Base-by-base conservation (phyloP, 2,113 vertebrate species). In the Upupa epops region DNA sequence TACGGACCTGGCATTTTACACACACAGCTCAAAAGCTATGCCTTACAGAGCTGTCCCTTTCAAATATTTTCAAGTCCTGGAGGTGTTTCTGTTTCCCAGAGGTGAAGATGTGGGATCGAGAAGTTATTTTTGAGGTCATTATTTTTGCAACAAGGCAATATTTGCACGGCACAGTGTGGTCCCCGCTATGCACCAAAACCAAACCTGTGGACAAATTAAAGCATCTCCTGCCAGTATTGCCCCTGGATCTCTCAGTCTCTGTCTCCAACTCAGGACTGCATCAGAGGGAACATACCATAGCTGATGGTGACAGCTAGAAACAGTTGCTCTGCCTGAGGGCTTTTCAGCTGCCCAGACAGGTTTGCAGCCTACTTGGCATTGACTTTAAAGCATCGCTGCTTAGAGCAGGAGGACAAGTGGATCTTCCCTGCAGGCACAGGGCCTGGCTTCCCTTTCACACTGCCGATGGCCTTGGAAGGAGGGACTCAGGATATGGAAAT, bases 91-190 rank as follows among this genome's bases (percentile, higher is more conserved):
- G 3, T 37, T 49, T 61, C 28, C 54, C 8, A 11, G 28, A 84
- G 34, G 7, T 24, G 34, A 56, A 72, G 16, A n/a, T 17, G 7
- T 15, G 11, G 58, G 40, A 48, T 32, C 32, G 13, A 52, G 19
- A n/a, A 63, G 25, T 21, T 11, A 3, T 63, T 70, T 69, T 10
- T 11, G 15, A 37, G 37, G n/a, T 65, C 2, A 0, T 37, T 12
- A 9, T 11, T 52, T 83, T 84, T 37, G 55, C 51, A 24, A 11
- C 14, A 4, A 25, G 21, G 3, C 6, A 3, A 3, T 8, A 1
- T 45, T 88, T 36, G 28, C 18, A 9, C 0, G 2, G 56, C 56
- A 31, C 20, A 9, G 49, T 5, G 0, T 0, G 1, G 3, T 16
- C 7, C 29, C 6, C 4, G 4, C 32, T 6, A 4, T 0, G 4